Evolutionary conservation across 2,888 invertebrate species (phyloP), one percentile per base, ranked within the genome.

Genomic region (Campoletis raptor): DNA sequence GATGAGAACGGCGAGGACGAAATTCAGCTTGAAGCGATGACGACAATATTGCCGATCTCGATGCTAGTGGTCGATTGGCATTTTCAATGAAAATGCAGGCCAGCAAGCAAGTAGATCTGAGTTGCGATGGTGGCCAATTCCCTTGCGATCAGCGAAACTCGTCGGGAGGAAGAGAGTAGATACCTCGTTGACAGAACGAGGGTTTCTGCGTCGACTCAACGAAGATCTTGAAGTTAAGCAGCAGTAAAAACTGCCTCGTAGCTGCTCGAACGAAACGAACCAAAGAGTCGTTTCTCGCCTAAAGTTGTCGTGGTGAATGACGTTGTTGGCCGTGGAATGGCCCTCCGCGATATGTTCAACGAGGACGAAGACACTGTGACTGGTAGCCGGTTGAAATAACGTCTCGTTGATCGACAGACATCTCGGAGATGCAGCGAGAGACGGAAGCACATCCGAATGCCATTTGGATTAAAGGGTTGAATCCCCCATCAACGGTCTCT

Each of bases 401-500:
- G 85, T 90, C 91, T 90, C 91, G 92, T 91, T 90, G 93, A 90
- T 91, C 93, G 93, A 94, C 94, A 93, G 93, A 91, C 92, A 93
- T 93, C 94, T 92, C 93, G 94, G 93, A 52, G 93, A 94, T 93
- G 93, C 91, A 90, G 79, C 66, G 76, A 80, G 76, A 76, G 93
- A 93, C 79, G 92, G 92, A 57, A 92, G 92, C 91, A 93, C 93
- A 94, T 93, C 94, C 94, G 93, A 94, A 93, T 94, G 94, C 94
- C 94, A 94, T 92, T 94, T 93, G 93, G 94, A 94, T 61, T 92
- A 93, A 93, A 93, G 92, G 94, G 93, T 94, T 92, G 94, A 93
- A 92, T 92, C 88, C 89, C 93, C 92, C 94, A 92, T 92, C 93
- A 93, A 93, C 92, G 93, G 93, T 94, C 94, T 94, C 94, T 94